phyloP scores from a whole-genome alignment of 2,113 vertebrate species.

The Chloebia gouldiae region DNA sequence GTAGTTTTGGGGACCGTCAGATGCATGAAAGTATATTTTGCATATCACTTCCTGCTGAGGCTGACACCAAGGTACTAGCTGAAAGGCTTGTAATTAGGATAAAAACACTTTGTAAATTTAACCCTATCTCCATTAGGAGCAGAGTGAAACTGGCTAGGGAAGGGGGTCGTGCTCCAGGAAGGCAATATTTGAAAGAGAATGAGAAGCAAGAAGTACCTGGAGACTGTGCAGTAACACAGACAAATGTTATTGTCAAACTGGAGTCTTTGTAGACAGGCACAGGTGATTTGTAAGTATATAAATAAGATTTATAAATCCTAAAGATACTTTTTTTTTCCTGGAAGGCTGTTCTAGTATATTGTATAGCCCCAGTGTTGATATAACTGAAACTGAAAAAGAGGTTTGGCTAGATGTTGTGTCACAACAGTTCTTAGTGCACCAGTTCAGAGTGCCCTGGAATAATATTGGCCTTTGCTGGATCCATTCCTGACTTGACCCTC shows the following conservation, averaged over 20 bases:
- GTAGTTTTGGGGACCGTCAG: conserved; percentile 67
- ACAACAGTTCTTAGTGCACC: not conserved
- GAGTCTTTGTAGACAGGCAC: not conserved
- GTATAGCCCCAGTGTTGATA: not conserved
- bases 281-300: not conserved
- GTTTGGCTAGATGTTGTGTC: not conserved
- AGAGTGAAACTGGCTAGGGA: not conserved
- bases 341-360: not conserved
- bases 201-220: not conserved
- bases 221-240: not conserved
- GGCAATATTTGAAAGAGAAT: not conserved
- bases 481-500: not conserved
- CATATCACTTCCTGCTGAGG: conserved; percentile 54
- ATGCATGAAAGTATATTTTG: conserved; percentile 61
- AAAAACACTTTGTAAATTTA: conserved; percentile 57
- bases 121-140: not conserved
- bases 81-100: conserved; percentile 57
- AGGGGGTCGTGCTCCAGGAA: not conserved
- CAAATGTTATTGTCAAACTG: not conserved
- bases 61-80: conserved; percentile 28
- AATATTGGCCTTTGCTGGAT: not conserved
- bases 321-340: not conserved
- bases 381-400: not conserved
- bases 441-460: not conserved
- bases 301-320: not conserved